Percentiles rank a stretch among this genome's conserved stretches.
These are phyloP conservation scores for Heteromyza rotundicornis DNA, from an alignment of 2,888 invertebrate species.

Conservation along the genomic window DNA sequence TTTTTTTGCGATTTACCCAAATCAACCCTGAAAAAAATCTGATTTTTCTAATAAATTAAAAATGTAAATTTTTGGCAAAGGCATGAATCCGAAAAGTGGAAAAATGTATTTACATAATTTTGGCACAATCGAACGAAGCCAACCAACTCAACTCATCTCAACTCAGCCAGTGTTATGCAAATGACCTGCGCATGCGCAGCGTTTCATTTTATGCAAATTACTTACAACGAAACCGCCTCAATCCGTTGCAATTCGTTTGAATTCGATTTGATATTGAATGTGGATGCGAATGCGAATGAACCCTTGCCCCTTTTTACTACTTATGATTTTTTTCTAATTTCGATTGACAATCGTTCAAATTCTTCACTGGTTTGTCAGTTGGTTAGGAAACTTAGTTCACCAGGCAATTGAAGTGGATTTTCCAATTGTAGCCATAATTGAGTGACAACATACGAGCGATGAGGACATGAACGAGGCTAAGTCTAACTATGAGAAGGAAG, in stretches of 20 bases:
- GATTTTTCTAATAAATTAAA: neutral
- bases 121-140: conserved; percentile 33
- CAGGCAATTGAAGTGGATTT: conserved; percentile 41
- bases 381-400: conserved; percentile 38
- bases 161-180: conserved; percentile 55
- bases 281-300: too few relatives aligned
- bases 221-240: conserved; percentile 9
- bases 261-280: neutral
- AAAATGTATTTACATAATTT: conserved; percentile 47
- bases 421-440: conserved; percentile 50
- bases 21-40: neutral
- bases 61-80: conserved; percentile 40
- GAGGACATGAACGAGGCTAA: neutral
- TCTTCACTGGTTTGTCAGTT: conserved; percentile 40
- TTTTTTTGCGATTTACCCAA: neutral
- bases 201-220: conserved; percentile 47
- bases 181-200: conserved; percentile 51
- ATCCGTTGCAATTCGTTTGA: conserved; percentile 13
- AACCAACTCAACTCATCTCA: too few relatives aligned
- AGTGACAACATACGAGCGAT: too few relatives aligned
- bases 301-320: too few relatives aligned
- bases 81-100: conserved; percentile 36
- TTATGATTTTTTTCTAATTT: conserved; percentile 11
- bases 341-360: neutral
- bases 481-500: too few relatives aligned